Conservation (phyloP, 2,797 vertebrate genomes). For the Anniella stebbinsi region DNA sequence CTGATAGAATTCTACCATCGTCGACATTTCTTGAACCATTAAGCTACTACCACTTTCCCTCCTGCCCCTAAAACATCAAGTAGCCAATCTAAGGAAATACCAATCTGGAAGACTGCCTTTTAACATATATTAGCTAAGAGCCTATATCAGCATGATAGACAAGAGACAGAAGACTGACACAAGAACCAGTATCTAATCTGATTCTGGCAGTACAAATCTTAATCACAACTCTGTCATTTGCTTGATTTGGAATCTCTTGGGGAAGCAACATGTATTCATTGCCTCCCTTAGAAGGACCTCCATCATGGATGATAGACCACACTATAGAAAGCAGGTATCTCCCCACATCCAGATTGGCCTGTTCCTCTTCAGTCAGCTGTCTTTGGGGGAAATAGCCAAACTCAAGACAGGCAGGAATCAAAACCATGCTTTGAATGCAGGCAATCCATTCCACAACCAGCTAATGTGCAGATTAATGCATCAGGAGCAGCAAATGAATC, state of each 20-base stretch:
- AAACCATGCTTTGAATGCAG: neutral
- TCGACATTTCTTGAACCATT: neutral
- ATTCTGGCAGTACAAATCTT: neutral
- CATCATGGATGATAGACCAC: neutral
- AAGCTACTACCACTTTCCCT: neutral
- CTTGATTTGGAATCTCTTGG: neutral
- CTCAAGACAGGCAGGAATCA: neutral
- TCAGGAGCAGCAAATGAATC: neutral
- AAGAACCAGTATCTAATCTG: neutral
- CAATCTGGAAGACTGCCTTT: neutral
- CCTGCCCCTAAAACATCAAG: neutral
- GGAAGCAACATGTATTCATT: neutral
- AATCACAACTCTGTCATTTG: neutral
- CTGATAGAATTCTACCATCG: too few species aligned
- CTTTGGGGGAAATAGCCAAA: neutral
- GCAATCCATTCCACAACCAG: neutral
- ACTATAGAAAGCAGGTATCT: neutral
- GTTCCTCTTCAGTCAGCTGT: neutral
- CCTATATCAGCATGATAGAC: neutral
- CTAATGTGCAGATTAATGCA: neutral
- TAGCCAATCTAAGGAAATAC: neutral
- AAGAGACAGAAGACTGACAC: neutral
- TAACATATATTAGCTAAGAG: neutral
- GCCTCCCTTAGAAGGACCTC: neutral
- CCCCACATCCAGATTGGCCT: neutral